These are phyloP conservation scores for Beris chalybata DNA, from an alignment of 2,888 invertebrate species.

Conservation along the genomic window DNA sequence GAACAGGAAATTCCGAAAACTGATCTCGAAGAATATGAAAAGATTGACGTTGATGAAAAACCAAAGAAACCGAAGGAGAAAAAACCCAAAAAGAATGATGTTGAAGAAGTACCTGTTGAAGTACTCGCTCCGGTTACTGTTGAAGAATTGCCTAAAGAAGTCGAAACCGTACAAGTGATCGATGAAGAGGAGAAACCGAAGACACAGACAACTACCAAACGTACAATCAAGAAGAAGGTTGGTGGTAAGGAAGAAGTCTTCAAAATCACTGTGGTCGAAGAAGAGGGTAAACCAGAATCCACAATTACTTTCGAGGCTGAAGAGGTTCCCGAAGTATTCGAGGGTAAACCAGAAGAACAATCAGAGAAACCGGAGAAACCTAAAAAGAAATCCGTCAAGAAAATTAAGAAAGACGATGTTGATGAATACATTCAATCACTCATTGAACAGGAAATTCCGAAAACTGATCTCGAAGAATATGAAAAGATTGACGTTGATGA, in stretches of 20 bases:
- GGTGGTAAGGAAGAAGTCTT: slow-evolving; percentile 47
- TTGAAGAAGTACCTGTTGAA: slow-evolving; percentile 47
- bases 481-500: slow-evolving; percentile 56
- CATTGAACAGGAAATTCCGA: slow-evolving; percentile 54
- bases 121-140: slow-evolving; percentile 39
- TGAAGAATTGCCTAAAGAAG: slow-evolving; percentile 23
- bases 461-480: slow-evolving; percentile 55
- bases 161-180: slow-evolving; percentile 46
- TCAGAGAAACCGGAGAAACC: slow-evolving; percentile 48
- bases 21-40: slow-evolving; percentile 51
- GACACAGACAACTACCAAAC: slow-evolving; percentile 50
- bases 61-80: slow-evolving; percentile 38
- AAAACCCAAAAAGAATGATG: slow-evolving; percentile 41
- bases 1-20: slow-evolving; percentile 49
- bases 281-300: slow-evolving; percentile 55
- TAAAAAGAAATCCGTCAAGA: slow-evolving; percentile 51
- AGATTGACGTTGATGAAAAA: slow-evolving; percentile 45
- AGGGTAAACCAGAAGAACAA: slow-evolving; percentile 42
- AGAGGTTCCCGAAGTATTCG: slow-evolving; percentile 49
- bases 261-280: slow-evolving; percentile 54
- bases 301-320: slow-evolving; percentile 55
- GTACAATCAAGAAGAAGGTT: slow-evolving; percentile 49
- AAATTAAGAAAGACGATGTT: slow-evolving; percentile 51
- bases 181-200: slow-evolving; percentile 50
- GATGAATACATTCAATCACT: slow-evolving; percentile 53